Base-by-base conservation (phyloP, 2,888 invertebrate genomes). In the Apocheima hispidaria region DNA sequence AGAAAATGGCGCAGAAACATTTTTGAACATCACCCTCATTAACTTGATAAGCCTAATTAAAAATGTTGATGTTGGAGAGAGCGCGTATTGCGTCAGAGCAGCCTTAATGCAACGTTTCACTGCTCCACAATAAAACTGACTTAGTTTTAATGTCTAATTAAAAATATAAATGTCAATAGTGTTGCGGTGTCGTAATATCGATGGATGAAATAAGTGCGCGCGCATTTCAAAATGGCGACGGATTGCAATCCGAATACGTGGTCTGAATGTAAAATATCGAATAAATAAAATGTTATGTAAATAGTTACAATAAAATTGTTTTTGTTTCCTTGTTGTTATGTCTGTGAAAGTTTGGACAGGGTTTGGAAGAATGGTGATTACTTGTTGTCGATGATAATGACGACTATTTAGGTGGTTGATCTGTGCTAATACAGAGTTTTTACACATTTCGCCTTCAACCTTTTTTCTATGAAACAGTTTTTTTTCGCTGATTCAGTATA, bases 241-340 rank as follows among this genome's bases (percentile, higher is more conserved):
- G 64, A 46, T 61, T 54, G 71, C 73, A 70, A 68, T 72, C 71
- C 70, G 60, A 72, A 62, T 75, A 84, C 89, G 90, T 87, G 88
- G 68, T 53, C 63, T 53, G 84, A 74, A 69, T 90, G 82, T 84
- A 81, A 86, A n/a, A 89, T 85, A 84, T 71, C 68, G 72, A 81
- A 83, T 82, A 80, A 87, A 87, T 87, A 85, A 84, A 86, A 68
- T 78, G 77, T 88, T 88, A 84, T 78, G 74, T 84, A 83, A 84
- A 80, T 74, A 73, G 69, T 70, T 52, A 63, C 70, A 48, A 65
- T 52, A 63, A 70, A 48, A 65, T 72, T 77, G 81, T 86, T 87
- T 86, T 81, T 80, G 79, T 87, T 88, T 81, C 73, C 74, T 74
- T 64, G 69, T 71, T 74, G 68, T 77, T 76, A 74, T 71, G 61